Conservation (phyloP, 2,888 invertebrate genomes). For the Pocota personata region DNA sequence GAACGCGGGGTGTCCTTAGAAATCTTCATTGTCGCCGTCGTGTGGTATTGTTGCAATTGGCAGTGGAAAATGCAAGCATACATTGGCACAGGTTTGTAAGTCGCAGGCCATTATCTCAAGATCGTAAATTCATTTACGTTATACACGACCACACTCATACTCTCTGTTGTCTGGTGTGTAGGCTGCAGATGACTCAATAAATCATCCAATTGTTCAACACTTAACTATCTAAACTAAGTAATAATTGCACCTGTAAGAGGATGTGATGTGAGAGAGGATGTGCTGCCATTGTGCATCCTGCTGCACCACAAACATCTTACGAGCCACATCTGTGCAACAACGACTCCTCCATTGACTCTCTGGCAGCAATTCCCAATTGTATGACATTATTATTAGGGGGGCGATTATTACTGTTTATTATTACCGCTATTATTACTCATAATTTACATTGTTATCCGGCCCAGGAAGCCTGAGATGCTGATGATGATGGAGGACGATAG, state of each 20-base stretch:
- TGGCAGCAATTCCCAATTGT: conserved; percentile 69
- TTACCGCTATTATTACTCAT: conserved; percentile 74
- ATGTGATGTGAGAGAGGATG: conserved; percentile 21
- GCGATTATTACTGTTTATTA: conserved; percentile 73
- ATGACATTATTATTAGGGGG: conserved; percentile 67
- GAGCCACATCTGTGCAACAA: not conserved
- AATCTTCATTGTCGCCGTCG: conserved; percentile 28
- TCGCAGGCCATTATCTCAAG: conserved; percentile 62
- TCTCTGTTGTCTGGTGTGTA: conserved; percentile 17
- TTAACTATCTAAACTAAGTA: conserved; percentile 74
- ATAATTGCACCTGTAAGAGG: conserved; percentile 73
- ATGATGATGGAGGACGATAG: conserved; percentile 34
- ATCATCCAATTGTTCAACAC: conserved; percentile 74
- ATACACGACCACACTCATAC: conserved; percentile 40
- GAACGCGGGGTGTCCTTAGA: conserved; percentile 47
- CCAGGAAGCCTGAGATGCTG: conserved; percentile 35
- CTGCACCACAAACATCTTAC: conserved; percentile 20
- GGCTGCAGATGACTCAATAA: conserved; percentile 71
- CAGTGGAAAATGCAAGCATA: conserved; percentile 44
- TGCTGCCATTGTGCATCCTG: conserved; percentile 39
- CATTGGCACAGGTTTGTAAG: conserved; percentile 54
- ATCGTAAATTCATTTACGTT: conserved; percentile 72
- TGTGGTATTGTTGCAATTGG: conserved; percentile 50
- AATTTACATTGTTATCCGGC: conserved; percentile 74
- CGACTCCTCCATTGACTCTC: not conserved